These are phyloP conservation scores for Eurystomus glaucurus DNA, from an alignment of 2,797 vertebrate species.

Conservation along the genomic window DNA sequence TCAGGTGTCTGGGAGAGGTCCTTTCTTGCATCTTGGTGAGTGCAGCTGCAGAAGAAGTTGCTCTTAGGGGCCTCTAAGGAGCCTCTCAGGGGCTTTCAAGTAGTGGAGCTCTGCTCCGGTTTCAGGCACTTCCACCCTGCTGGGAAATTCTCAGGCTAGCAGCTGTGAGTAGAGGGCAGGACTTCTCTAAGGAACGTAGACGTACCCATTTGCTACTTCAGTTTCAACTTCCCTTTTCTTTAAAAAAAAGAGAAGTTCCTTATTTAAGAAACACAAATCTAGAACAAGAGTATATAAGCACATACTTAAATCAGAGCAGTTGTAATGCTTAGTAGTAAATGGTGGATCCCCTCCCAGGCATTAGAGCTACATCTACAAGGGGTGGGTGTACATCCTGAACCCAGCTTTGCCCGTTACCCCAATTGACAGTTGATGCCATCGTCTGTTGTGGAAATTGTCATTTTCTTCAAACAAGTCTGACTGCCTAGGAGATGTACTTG, in stretches of 20 bases:
- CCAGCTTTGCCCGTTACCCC: neutral
- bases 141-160: neutral
- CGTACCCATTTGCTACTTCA: neutral
- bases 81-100: fast-evolving
- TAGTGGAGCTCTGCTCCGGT: neutral
- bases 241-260: neutral
- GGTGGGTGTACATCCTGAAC: neutral
- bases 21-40: neutral
- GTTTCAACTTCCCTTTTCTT: neutral
- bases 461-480: neutral
- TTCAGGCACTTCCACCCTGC: neutral
- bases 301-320: neutral
- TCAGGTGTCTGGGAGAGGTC: fast-evolving
- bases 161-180: neutral
- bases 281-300: neutral
- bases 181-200: neutral
- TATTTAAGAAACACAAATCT: neutral
- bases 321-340: neutral
- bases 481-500: neutral
- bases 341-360: neutral
- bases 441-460: neutral
- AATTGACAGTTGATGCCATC: neutral
- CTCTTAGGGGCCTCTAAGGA: too few species aligned
- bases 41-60: neutral
- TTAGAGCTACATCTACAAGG: neutral